phyloP scores from a whole-genome alignment of 2,888 invertebrate species.

The Dicranocentrus wangi region DNA sequence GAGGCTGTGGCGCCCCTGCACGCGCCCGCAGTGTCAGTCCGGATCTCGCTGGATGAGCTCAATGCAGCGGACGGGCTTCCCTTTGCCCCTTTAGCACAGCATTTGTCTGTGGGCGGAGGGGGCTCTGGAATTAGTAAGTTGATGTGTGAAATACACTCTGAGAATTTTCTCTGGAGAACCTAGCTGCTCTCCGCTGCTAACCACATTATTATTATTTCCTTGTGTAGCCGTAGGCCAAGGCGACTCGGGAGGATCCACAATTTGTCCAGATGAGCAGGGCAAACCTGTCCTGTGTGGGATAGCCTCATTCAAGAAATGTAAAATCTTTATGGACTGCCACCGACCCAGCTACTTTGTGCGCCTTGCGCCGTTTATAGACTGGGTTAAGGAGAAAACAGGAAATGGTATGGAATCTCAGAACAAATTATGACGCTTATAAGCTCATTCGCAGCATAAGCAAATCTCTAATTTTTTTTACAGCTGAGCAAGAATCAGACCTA shows the following conservation, averaged over 20 bases:
- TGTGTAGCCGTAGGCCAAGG: slow-evolving; percentile 35
- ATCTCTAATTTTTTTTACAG: background rate
- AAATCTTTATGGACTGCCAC: background rate
- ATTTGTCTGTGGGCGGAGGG: slow-evolving; percentile 29
- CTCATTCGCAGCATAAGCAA: too few species aligned
- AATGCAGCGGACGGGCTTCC: background rate
- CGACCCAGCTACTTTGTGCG: slow-evolving; percentile 6
- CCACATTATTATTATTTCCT: too few species aligned
- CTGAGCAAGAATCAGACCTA: slow-evolving; percentile 16
- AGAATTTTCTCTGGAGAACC: background rate
- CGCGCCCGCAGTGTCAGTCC: slow-evolving; percentile 7
- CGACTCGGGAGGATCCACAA: slow-evolving; percentile 29
- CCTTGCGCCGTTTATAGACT: slow-evolving; percentile 14
- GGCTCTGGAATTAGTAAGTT: slow-evolving; percentile 30
- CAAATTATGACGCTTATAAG: background rate
- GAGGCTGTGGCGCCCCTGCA: slow-evolving; percentile 33
- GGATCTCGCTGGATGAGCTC: slow-evolving; percentile 12
- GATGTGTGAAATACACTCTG: too few species aligned
- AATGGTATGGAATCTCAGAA: slow-evolving; percentile 23
- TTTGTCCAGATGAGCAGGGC: slow-evolving; percentile 23
- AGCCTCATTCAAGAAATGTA: slow-evolving; percentile 33
- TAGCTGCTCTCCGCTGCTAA: too few species aligned
- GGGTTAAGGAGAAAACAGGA: slow-evolving; percentile 29
- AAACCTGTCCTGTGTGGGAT: slow-evolving; percentile 36
- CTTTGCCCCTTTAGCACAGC: slow-evolving; percentile 26